Evolutionary conservation across 1,140 invertebrate species (phyloP).

Genomic region (Drosophila asahinai): DNA sequence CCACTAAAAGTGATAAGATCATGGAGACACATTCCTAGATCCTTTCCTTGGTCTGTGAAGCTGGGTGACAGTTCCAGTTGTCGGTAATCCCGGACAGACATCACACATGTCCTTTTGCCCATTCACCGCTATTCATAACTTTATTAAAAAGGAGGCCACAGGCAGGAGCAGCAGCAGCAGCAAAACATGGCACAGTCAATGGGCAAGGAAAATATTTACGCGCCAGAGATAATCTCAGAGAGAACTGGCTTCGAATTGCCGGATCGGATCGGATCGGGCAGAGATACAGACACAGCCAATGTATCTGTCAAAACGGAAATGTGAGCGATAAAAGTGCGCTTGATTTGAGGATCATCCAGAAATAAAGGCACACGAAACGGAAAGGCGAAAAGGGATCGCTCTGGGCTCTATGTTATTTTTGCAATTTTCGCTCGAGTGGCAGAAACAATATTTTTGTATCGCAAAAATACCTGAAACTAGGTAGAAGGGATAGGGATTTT

Average conservation of each 20-base stretch:
- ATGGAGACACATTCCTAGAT: constrained; percentile 24
- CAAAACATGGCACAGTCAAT: constrained; percentile 77
- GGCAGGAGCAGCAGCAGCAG: constrained; percentile 17
- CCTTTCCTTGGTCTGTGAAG: constrained; percentile 20
- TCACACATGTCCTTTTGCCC: constrained; percentile 52
- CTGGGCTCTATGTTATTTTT: constrained; percentile 45
- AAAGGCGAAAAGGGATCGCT: constrained; percentile 34
- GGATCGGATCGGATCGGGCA: constrained; percentile 36
- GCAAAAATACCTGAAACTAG: constrained; percentile 52
- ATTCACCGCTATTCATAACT: constrained; percentile 64
- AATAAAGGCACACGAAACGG: constrained; percentile 35
- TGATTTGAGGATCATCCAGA: constrained; percentile 81
- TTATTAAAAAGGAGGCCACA: constrained; percentile 69
- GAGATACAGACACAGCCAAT: constrained; percentile 59
- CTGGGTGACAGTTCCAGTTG: constrained; percentile 42
- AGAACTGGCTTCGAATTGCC: constrained; percentile 71
- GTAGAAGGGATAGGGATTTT: constrained; percentile 44
- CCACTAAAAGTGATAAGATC: constrained; percentile 70
- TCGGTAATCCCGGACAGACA: constrained; percentile 60
- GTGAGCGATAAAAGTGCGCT: constrained; percentile 78
- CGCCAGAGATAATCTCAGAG: constrained; percentile 83
- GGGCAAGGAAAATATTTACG: constrained; percentile 83
- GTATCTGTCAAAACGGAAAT: constrained; percentile 83
- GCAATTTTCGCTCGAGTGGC: constrained; percentile 73
- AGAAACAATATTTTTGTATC: constrained; percentile 60